phyloP scores from a whole-genome alignment of 1,140 invertebrate species.

The Diachasmimorpha longicaudata region DNA sequence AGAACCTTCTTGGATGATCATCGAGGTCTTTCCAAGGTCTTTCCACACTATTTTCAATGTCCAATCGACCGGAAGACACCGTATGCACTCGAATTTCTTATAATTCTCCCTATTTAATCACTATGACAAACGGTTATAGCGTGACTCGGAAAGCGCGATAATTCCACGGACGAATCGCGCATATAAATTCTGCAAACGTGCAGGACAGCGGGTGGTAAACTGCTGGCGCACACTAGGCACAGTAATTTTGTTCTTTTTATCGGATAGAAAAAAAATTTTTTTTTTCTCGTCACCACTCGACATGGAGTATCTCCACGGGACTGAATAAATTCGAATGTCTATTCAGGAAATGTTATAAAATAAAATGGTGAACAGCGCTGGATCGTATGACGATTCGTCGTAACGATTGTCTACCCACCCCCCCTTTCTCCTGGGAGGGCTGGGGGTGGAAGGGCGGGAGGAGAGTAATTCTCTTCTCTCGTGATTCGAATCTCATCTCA shows the following conservation, averaged over 20 bases:
- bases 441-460: too few species aligned
- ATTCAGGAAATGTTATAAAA: background rate
- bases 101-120: constrained; percentile 27
- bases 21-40: too few species aligned
- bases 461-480: background rate
- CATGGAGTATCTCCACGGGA: background rate
- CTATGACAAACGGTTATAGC: constrained; percentile 27
- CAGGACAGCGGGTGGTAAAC: constrained; percentile 19
- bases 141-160: constrained; percentile 25
- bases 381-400: constrained; percentile 16
- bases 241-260: background rate
- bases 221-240: background rate
- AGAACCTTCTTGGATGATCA: too few species aligned
- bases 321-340: constrained; percentile 11
- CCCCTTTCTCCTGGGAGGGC: too few species aligned
- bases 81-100: constrained; percentile 7
- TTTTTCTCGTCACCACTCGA: constrained; percentile 3
- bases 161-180: constrained; percentile 22
- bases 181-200: constrained; percentile 24
- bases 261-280: too few species aligned
- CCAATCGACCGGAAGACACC: background rate
- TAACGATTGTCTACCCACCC: constrained; percentile 25
- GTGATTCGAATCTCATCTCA: constrained; percentile 31
- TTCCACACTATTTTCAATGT: constrained; percentile 1
- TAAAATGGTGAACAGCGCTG: background rate